Base-by-base conservation (phyloP, 2,888 invertebrate species). In the Lordiphosa fenestrarum region DNA sequence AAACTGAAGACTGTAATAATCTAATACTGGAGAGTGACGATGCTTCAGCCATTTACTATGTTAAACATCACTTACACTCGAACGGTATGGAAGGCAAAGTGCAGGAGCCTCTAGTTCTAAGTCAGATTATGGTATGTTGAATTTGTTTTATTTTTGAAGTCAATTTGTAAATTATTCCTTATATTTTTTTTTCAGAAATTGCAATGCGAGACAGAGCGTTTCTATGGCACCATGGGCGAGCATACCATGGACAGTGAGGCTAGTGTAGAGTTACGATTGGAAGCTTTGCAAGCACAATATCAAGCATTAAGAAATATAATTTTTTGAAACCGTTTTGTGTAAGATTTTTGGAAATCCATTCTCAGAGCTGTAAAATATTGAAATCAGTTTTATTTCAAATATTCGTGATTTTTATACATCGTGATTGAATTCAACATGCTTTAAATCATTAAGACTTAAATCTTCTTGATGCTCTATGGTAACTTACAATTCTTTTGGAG, bases 121-220 rank as follows among this genome's bases (percentile, higher is more conserved):
- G 60, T 52, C 38, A 47, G 39, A 48, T 78, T 13, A 38, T 75
- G 74, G 85, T 86, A 66, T 53, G 42, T 12, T 7, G 2, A 25
- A 7, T 6, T 25, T 25, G 6, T 25, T 2, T 0, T 1, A 25
- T 7, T 7, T 25, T 6, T 6, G 2, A 25, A 25, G 7, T 25
- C 7, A 7, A 25, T 25, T 7, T 7, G 2, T 25, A 25, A 3
- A 7, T 25, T 25, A 15, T 15, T 15, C 15, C 7, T 7, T 6
- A 25, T 25, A 25, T 7, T 40, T 63, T 7, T 40, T 63, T 59
- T 53, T 6, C 37, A 88, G 87, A 84, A 84, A 68, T 58, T 75
- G 4, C 87, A 87, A 53, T 74, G 71, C 33, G 77, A 86, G 37
- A 52, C 84, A 44, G 85, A 87, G 21, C 69, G 64, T 9, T 72